phyloP scores from a whole-genome alignment of 1,140 invertebrate genomes.

The Cecropterus lyciades region DNA sequence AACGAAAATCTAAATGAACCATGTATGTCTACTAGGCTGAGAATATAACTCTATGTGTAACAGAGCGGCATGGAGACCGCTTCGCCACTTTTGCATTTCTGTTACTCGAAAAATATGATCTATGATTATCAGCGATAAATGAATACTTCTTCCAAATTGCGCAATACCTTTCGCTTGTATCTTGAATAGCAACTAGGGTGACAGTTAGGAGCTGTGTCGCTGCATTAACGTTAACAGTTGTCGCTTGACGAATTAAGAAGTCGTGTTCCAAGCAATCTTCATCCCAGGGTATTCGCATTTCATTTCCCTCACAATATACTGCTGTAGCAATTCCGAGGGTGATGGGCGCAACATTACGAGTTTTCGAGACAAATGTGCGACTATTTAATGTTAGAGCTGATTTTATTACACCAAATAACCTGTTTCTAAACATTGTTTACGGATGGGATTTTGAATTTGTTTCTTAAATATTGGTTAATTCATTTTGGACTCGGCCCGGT shows the following conservation, averaged over 20 bases:
- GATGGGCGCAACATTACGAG: constrained; percentile 53
- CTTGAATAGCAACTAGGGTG: constrained; percentile 79
- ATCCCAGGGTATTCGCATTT: constrained; percentile 45
- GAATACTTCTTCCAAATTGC: background rate
- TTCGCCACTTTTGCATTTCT: no score
- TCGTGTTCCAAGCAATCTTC: constrained; percentile 71
- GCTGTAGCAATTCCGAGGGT: constrained; percentile 54
- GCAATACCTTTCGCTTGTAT: constrained; percentile 77
- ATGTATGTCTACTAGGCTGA: no score
- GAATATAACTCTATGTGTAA: background rate
- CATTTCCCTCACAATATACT: constrained; percentile 55
- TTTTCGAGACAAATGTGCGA: constrained; percentile 43
- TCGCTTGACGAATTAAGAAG: constrained; percentile 79
- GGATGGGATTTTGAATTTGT: constrained; percentile 20
- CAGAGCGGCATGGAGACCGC: background rate
- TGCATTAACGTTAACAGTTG: constrained; percentile 79
- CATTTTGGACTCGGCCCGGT: background rate
- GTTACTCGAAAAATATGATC: no score
- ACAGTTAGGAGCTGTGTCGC: constrained; percentile 80
- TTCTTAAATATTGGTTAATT: constrained; percentile 21
- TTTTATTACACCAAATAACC: constrained; percentile 54
- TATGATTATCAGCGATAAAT: no score
- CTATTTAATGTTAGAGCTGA: constrained; percentile 40
- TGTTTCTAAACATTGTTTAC: constrained; percentile 57
- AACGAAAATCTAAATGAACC: no score